Percentiles rank a stretch among this genome's conserved stretches.
Evolutionary conservation across 2,888 invertebrate species (phyloP).

Genomic region (Scelioninae gen. 2): DNA sequence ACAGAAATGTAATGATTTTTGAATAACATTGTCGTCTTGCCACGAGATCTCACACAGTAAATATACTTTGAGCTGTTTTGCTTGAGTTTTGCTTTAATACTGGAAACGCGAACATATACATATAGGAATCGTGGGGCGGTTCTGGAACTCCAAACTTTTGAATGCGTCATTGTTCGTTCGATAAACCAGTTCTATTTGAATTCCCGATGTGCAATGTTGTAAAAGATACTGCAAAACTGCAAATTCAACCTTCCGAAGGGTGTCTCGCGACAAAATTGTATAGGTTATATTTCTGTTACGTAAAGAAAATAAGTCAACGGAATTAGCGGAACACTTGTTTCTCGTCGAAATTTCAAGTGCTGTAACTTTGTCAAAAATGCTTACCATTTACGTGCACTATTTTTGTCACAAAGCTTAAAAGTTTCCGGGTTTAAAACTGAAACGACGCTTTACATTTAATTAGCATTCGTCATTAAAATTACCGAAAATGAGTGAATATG

Average conservation of each 20-base stretch:
- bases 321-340: too few relatives aligned
- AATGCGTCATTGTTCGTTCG: slow-evolving; percentile 36
- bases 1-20: not conserved
- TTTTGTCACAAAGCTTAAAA: too few relatives aligned
- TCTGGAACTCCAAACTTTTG: slow-evolving; percentile 17
- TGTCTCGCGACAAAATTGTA: too few relatives aligned
- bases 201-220: slow-evolving; percentile 2
- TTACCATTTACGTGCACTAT: too few relatives aligned
- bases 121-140: slow-evolving; percentile 24
- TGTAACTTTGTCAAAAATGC: too few relatives aligned
- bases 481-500: too few relatives aligned
- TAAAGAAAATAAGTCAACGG: too few relatives aligned
- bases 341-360: too few relatives aligned
- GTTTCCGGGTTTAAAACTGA: too few relatives aligned
- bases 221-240: slow-evolving; percentile 8
- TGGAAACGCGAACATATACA: slow-evolving; percentile 21
- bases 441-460: too few relatives aligned
- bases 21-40: slow-evolving; percentile 1
- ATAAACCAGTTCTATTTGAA: slow-evolving; percentile 36
- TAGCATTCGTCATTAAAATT: too few relatives aligned
- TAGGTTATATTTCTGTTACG: too few relatives aligned
- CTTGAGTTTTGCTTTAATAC: slow-evolving; percentile 28
- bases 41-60: not conserved
- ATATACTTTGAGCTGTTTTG: slow-evolving; percentile 9
- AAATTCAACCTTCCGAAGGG: not conserved